Evolutionary conservation across 2,888 invertebrate species (phyloP).

Genomic region (Lithodes maja): DNA sequence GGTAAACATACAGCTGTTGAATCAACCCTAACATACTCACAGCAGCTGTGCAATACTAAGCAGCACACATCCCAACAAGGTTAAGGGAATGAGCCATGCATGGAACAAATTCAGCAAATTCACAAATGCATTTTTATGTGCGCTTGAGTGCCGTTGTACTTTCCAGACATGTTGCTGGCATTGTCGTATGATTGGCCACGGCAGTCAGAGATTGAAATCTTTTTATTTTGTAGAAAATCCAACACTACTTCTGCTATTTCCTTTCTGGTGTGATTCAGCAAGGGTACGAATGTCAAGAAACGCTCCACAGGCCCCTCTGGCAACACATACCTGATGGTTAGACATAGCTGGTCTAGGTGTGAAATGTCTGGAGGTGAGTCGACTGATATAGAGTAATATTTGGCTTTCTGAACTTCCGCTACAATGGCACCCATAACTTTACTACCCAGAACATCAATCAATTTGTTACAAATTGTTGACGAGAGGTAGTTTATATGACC

Average conservation of each 20-base stretch:
- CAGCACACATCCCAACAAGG: neutral
- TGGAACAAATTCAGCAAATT: neutral
- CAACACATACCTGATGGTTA: conserved; percentile 60
- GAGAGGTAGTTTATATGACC: conserved; percentile 34
- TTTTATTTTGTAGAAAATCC: conserved; percentile 25
- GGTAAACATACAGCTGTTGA: conserved; percentile 18
- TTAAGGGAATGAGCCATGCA: neutral
- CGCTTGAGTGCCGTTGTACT: conserved; percentile 9
- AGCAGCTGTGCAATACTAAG: neutral
- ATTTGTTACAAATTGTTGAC: conserved; percentile 36
- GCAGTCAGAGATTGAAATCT: conserved; percentile 59
- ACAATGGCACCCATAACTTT: conserved; percentile 29
- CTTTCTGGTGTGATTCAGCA: conserved; percentile 33
- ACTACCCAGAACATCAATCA: conserved; percentile 27
- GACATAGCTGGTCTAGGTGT: conserved; percentile 60
- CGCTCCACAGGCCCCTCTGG: conserved; percentile 47
- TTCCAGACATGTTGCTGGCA: neutral
- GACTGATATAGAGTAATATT: conserved; percentile 62
- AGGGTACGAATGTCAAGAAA: conserved; percentile 55
- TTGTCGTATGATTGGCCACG: conserved; percentile 63
- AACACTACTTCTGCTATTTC: conserved; percentile 25
- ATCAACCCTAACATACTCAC: neutral
- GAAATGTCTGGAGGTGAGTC: conserved; percentile 65
- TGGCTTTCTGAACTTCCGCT: conserved; percentile 41
- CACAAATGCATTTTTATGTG: conserved; percentile 24